Evolutionary conservation across 2,888 invertebrate species (phyloP).

Genomic region (Apodemia duryi): DNA sequence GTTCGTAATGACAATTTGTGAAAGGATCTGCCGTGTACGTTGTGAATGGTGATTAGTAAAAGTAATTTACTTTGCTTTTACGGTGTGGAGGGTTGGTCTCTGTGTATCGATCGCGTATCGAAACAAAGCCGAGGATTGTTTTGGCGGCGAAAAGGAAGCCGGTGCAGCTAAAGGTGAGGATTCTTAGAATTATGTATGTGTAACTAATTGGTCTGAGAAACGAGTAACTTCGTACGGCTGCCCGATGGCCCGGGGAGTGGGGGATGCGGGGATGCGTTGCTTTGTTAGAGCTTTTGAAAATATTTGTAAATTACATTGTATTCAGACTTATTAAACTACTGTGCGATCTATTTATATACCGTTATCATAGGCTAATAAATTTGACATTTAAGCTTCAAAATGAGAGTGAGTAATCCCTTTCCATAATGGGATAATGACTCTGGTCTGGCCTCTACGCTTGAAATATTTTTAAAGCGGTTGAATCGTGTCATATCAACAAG

Average conservation of each 20-base stretch:
- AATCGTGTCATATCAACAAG: slow-evolving; percentile 67
- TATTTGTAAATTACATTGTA: background rate
- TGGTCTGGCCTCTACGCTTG: slow-evolving; percentile 46
- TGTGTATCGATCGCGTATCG: slow-evolving; percentile 68
- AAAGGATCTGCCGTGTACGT: slow-evolving; percentile 64
- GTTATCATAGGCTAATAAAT: slow-evolving; percentile 52
- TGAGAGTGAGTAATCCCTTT: slow-evolving; percentile 67
- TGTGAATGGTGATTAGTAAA: slow-evolving; percentile 71
- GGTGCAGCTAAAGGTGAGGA: slow-evolving; percentile 53
- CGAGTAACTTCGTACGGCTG: slow-evolving; percentile 24
- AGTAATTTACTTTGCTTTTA: slow-evolving; percentile 74
- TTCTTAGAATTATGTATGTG: slow-evolving; percentile 38
- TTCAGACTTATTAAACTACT: background rate
- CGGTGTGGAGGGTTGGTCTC: slow-evolving; percentile 61
- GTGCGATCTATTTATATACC: slow-evolving; percentile 24
- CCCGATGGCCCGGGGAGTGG: slow-evolving; percentile 33
- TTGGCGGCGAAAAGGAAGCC: slow-evolving; percentile 46
- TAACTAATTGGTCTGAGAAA: slow-evolving; percentile 31
- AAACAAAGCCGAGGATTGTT: slow-evolving; percentile 70
- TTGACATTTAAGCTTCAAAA: slow-evolving; percentile 44
- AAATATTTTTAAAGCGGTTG: slow-evolving; percentile 73
- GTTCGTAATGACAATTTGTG: slow-evolving; percentile 50
- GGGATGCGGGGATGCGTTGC: slow-evolving; percentile 34
- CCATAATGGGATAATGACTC: slow-evolving; percentile 72
- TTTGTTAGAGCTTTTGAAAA: slow-evolving; percentile 28